Conservation (phyloP, 2,113 vertebrate genomes). For the Myrmecophaga tridactyla region DNA sequence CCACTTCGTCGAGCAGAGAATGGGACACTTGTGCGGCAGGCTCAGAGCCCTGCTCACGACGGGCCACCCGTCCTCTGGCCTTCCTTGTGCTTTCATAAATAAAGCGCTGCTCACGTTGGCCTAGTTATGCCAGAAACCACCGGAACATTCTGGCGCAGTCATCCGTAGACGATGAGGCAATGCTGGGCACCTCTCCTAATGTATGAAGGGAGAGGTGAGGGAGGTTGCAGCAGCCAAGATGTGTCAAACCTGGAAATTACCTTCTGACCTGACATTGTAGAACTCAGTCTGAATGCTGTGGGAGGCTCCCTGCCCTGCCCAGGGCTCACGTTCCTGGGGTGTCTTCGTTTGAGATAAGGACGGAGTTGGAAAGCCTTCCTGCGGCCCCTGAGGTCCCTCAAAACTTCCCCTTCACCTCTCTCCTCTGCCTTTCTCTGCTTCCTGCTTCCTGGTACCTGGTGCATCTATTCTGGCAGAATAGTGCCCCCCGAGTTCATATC, state of each 20-base stretch:
- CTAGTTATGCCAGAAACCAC: neutral
- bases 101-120: neutral
- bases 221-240: neutral
- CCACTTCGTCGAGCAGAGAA: neutral
- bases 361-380: neutral
- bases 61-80: neutral
- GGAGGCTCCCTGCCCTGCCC: neutral
- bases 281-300: neutral
- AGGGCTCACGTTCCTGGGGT: neutral
- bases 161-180: neutral
- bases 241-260: neutral
- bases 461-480: too few species aligned
- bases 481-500: too few species aligned
- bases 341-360: neutral
- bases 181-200: neutral
- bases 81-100: neutral
- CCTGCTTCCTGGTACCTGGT: neutral
- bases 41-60: neutral
- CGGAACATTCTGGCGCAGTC: neutral
- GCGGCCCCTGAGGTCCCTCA: too few species aligned
- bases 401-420: neutral
- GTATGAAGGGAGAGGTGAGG: neutral
- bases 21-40: neutral
- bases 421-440: neutral
- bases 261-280: neutral